Conservation (phyloP, 2,113 vertebrate species). For the Tichodroma muraria region DNA sequence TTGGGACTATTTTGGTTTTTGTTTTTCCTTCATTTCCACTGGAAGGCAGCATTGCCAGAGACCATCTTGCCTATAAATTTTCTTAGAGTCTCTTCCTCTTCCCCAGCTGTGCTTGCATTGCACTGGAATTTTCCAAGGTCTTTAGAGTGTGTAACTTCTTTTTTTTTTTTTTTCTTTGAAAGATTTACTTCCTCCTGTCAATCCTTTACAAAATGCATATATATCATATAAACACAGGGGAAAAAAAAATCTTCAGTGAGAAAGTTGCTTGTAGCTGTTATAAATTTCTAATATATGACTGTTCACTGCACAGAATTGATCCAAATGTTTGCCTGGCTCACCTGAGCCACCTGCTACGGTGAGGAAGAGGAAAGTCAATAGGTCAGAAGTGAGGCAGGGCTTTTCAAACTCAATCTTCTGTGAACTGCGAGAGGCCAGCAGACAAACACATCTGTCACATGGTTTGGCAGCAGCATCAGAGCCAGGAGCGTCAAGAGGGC, state of each 20-base stretch:
- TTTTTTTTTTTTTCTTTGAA: not conserved
- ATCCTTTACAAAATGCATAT: not conserved
- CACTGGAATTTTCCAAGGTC: not conserved
- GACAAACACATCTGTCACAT: not conserved
- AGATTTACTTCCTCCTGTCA: not conserved
- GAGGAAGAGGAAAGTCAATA: not conserved
- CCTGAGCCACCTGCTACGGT: not conserved
- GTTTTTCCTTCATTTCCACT: not conserved
- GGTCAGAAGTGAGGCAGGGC: constrained; percentile 15
- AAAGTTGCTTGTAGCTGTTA: not conserved
- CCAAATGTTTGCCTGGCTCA: not conserved
- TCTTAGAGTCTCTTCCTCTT: not conserved
- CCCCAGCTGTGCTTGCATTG: not conserved
- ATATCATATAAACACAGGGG: not conserved
- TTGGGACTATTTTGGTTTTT: not conserved
- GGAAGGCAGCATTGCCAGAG: not conserved
- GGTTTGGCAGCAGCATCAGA: not conserved
- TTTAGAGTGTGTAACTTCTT: not conserved
- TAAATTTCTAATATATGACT: not conserved
- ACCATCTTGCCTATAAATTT: not conserved
- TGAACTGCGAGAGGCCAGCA: not conserved
- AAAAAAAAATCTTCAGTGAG: not conserved
- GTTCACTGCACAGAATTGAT: not conserved
- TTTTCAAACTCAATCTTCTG: not conserved
- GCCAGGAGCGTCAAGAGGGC: not conserved